Base-by-base conservation (phyloP, 2,797 vertebrate species). In the Myotis daubentonii region DNA sequence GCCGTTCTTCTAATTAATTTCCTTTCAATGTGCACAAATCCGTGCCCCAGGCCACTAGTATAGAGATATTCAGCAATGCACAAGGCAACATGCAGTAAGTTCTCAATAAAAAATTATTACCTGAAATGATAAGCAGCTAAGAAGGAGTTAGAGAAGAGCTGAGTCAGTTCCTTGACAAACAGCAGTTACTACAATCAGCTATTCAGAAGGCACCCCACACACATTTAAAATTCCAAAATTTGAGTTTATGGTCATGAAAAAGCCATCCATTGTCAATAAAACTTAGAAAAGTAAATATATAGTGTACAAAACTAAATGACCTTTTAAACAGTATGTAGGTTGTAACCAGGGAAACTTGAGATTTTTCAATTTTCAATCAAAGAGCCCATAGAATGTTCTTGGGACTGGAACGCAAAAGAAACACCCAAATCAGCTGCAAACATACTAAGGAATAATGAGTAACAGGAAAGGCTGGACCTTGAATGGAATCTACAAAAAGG, bases 231-330 rank as follows among this genome's bases (percentile, higher is more conserved):
- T n/a, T 83, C 25, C 28, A 87, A 38, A 87, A 93, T 79, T 92
- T 74, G 55, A 89, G 38, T 78, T 88, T 57, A 82, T 9, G 44
- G 28, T 75, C 53, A 91, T 51, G 36, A 33, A 95, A 92, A 89
- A 83, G 70, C 38, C 23, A 36, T 2, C 16, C 38, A 76, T 22
- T 81, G 74, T 72, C 68, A 87, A 36, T 28, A 89, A 94, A 87
- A 74, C n/a, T 82, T 49, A 38, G 60, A 79, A 91, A 93, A 78
- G n/a, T 86, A 89, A 91, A 94, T 38, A 79, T 12, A 87, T 13
- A 78, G 41, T 75, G 41, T 28, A 78, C 15, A 83, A 91, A 91
- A 71, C 44, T 76, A 95, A 85, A 89, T 87, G 36, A 79, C 25
- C 47, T 78, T 78, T 86, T 80, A 36, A 82, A 82, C 51, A 30